A percentile compares a stretch with the other conserved stretches of the same genome.
Conservation (phyloP, 2,888 invertebrate genomes). For the Biston betularia region DNA sequence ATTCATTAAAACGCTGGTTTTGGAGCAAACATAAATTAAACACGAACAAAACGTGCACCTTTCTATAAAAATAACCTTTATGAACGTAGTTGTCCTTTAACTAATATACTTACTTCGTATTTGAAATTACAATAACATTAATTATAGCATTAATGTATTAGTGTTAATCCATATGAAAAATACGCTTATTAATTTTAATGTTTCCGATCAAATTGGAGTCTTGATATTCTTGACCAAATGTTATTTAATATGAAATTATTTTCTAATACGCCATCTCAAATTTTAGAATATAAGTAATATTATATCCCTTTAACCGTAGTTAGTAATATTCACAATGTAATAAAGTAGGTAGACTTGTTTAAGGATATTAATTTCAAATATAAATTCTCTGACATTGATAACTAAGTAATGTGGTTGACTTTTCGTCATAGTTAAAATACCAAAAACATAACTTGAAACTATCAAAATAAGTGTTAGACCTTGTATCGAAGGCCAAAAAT, state of each 20-base stretch:
- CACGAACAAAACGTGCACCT: slow-evolving; percentile 40
- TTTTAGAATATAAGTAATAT: slow-evolving; percentile 68
- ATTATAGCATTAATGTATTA: slow-evolving; percentile 53
- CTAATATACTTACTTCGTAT: slow-evolving; percentile 34
- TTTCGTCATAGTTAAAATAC: not conserved
- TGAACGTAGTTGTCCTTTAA: slow-evolving; percentile 37
- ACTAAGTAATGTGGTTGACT: not conserved
- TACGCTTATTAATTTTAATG: slow-evolving; percentile 86
- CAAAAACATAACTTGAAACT: not conserved
- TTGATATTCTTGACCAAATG: slow-evolving; percentile 85
- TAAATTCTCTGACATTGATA: slow-evolving; percentile 6
- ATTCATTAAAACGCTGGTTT: slow-evolving; percentile 71
- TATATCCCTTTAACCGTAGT: slow-evolving; percentile 48
- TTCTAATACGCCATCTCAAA: slow-evolving; percentile 76
- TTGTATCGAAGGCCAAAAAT: slow-evolving; percentile 2
- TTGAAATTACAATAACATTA: slow-evolving; percentile 41
- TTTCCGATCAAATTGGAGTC: slow-evolving; percentile 84
- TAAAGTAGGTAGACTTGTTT: slow-evolving; percentile 34
- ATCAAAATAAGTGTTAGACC: not conserved
- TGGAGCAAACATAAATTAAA: slow-evolving; percentile 64
- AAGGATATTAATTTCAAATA: slow-evolving; percentile 12
- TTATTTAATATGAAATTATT: slow-evolving; percentile 79
- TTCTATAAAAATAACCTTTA: slow-evolving; percentile 40
- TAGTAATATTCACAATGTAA: slow-evolving; percentile 48
- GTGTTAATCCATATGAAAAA: slow-evolving; percentile 81